phyloP scores from a whole-genome alignment of 2,797 vertebrate genomes.

The Hippopotamyrus pictus region DNA sequence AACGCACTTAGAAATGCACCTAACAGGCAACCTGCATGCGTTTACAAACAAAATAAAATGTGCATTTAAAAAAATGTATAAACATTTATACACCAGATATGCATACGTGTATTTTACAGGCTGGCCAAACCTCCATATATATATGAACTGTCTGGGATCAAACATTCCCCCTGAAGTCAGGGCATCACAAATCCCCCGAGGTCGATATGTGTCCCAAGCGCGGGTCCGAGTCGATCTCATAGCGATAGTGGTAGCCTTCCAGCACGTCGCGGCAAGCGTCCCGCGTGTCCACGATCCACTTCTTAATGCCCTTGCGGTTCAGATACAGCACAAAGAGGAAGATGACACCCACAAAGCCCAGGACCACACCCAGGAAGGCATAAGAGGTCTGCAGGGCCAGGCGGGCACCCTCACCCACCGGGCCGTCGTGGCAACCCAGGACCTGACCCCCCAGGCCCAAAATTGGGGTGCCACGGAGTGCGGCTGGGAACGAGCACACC shows the following conservation, averaged over 20 bases:
- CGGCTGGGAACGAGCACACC: slow-evolving; percentile 52
- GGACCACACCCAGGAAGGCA: slow-evolving; percentile 63
- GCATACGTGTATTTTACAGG: slow-evolving; percentile 7
- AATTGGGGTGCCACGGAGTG: slow-evolving; percentile 40
- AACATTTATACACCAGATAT: slow-evolving; percentile 16
- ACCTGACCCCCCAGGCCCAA: slow-evolving; percentile 37
- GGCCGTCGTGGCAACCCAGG: slow-evolving; percentile 50
- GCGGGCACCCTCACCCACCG: slow-evolving; percentile 40
- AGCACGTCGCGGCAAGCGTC: slow-evolving; percentile 62
- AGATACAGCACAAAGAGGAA: slow-evolving; percentile 75
- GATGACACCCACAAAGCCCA: slow-evolving; percentile 68
- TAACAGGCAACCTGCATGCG: slow-evolving; percentile 3
- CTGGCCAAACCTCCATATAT: not conserved
- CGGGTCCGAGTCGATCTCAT: slow-evolving; percentile 67
- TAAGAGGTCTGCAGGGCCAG: slow-evolving; percentile 67
- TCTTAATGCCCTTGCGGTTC: slow-evolving; percentile 68
- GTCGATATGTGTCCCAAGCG: slow-evolving; percentile 50
- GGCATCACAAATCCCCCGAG: slow-evolving; percentile 32
- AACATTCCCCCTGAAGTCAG: not conserved
- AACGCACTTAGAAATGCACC: not conserved
- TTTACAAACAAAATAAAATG: not conserved
- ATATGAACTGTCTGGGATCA: not conserved
- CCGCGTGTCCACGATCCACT: slow-evolving; percentile 58
- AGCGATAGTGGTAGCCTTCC: slow-evolving; percentile 69
- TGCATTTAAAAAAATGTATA: not conserved